Conservation (phyloP, 2,797 vertebrate species). For the Malurus splendens region DNA sequence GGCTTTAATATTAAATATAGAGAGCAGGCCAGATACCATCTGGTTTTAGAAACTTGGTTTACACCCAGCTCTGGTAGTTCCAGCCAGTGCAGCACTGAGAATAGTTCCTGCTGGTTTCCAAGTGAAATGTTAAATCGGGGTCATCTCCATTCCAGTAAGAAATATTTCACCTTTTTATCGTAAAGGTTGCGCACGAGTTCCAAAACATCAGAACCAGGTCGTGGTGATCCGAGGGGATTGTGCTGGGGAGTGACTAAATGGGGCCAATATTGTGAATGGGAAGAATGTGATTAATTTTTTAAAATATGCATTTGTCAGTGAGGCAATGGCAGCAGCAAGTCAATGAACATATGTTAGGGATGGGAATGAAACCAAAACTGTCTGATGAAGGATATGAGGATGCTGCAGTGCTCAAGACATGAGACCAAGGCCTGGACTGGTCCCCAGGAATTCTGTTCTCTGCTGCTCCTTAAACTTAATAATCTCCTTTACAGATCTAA, state of each 20-base stretch:
- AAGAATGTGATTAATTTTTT: background rate
- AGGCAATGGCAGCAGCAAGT: background rate
- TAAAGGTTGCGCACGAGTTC: background rate
- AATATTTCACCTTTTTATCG: background rate
- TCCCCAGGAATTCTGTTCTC: background rate
- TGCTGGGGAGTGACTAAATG: background rate
- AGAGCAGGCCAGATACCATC: conserved; percentile 9
- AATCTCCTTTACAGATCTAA: background rate
- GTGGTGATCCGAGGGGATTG: background rate
- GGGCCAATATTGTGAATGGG: background rate
- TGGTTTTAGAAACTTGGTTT: conserved; percentile 33
- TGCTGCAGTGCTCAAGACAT: background rate
- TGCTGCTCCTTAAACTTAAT: background rate
- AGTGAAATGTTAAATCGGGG: background rate
- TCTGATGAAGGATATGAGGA: background rate
- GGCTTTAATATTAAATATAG: background rate
- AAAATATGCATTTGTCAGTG: background rate
- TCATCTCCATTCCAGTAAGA: background rate
- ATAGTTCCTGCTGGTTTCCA: background rate
- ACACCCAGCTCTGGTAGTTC: background rate
- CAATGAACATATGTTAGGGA: conserved; percentile 26
- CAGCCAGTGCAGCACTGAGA: conserved; percentile 6
- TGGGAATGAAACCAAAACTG: conserved; percentile 14
- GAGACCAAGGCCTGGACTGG: background rate
- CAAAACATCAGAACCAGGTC: rapidly evolving